phyloP scores from a whole-genome alignment of 2,113 vertebrate genomes.

The Coturnix japonica region DNA sequence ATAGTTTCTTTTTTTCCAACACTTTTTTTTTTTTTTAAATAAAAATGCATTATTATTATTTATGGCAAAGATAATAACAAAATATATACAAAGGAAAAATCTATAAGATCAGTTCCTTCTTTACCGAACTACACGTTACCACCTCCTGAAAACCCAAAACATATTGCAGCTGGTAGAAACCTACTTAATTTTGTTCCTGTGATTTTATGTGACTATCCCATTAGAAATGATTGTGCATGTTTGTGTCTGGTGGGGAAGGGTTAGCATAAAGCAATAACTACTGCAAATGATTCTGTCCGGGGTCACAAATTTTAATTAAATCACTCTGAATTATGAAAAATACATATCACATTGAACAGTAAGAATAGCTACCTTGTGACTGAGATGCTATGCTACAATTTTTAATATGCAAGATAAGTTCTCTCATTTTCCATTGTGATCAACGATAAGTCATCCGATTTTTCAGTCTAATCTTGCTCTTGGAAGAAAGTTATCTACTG shows the following conservation, averaged over 20 bases:
- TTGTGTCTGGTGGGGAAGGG: not conserved
- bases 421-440: not conserved
- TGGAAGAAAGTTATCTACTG: slow-evolving; percentile 34
- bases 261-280: not conserved
- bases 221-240: not conserved
- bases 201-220: not conserved
- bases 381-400: not conserved
- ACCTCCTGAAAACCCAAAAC: not conserved
- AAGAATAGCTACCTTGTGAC: not conserved
- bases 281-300: not conserved
- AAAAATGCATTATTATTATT: slow-evolving; percentile 63
- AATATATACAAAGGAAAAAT: slow-evolving; percentile 60
- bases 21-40: not conserved
- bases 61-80: slow-evolving; percentile 62
- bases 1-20: slow-evolving; percentile 52
- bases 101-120: slow-evolving; percentile 24
- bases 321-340: not conserved
- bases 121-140: slow-evolving; percentile 5
- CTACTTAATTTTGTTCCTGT: not conserved
- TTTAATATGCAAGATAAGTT: not conserved
- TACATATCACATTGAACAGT: not conserved
- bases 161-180: not conserved
- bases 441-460: not conserved
- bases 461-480: slow-evolving; percentile 17
- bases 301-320: not conserved